Conservation (phyloP, 2,797 vertebrate genomes). For the Pangasius krempfi region DNA sequence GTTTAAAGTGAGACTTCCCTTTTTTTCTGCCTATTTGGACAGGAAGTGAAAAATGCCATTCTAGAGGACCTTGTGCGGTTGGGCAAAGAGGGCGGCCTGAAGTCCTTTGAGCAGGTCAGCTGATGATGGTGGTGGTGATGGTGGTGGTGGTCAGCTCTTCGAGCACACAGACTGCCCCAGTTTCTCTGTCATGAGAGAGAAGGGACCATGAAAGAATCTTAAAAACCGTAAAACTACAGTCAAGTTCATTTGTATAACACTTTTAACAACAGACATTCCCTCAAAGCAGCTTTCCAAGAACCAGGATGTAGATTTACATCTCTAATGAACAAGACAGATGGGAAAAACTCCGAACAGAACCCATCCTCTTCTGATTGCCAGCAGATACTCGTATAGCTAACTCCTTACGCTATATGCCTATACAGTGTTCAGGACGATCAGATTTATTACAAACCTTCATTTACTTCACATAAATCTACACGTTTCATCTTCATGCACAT, state of each 20-base stretch:
- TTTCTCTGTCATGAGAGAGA: not conserved
- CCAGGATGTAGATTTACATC: not conserved
- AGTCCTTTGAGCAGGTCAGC: conserved; percentile 95
- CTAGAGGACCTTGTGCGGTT: conserved; percentile 86
- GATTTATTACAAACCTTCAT: too few relatives aligned
- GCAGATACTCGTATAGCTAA: not conserved
- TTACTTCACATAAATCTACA: too few relatives aligned
- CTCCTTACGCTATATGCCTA: too few relatives aligned
- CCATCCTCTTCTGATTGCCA: not conserved
- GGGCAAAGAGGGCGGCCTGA: conserved; percentile 90
- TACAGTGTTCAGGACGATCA: too few relatives aligned
- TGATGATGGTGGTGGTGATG: not conserved
- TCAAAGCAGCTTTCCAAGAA: not conserved
- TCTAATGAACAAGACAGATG: not conserved
- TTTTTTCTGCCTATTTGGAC: conserved; percentile 19
- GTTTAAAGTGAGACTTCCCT: not conserved
- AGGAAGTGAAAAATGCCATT: conserved; percentile 88
- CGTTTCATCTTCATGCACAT: too few relatives aligned
- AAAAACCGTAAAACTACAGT: not conserved
- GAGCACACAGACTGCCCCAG: not conserved
- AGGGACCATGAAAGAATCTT: not conserved
- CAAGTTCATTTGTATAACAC: not conserved
- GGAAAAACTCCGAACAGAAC: not conserved
- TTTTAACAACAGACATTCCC: not conserved
- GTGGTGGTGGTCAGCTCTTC: not conserved